A percentile compares a stretch with the other conserved stretches of the same genome.
Evolutionary conservation across 2,113 vertebrate species (phyloP).

Genomic region (Pan paniscus): DNA sequence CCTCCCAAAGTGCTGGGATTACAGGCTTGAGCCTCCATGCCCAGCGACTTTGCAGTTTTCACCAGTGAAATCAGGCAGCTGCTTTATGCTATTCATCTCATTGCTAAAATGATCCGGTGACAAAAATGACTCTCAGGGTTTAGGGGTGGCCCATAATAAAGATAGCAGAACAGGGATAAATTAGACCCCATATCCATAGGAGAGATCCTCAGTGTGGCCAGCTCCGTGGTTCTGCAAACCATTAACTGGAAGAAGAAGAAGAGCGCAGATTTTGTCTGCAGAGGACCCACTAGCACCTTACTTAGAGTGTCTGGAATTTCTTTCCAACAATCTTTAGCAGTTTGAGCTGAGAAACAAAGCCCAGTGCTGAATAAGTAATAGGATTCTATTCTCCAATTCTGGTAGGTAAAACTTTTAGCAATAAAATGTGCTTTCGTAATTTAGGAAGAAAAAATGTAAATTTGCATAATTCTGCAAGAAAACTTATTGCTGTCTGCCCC

Average conservation of each 20-base stretch:
- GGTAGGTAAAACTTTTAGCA: neutral
- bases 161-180: neutral
- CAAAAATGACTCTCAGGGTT: neutral
- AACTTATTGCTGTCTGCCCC: neutral
- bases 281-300: neutral
- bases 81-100: neutral
- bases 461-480: neutral
- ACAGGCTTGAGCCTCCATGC: no score
- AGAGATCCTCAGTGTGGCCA: neutral
- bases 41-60: neutral
- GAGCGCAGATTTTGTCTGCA: neutral
- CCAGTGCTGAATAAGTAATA: neutral
- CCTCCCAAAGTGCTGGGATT: no score
- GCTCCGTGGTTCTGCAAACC: neutral
- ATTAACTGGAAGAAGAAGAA: neutral
- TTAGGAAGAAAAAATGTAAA: neutral
- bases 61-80: neutral
- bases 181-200: neutral
- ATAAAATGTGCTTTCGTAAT: neutral
- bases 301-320: neutral
- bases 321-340: neutral
- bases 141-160: neutral
- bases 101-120: neutral
- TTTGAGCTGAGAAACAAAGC: neutral
- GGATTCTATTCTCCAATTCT: neutral